Evolutionary conservation across 2,113 vertebrate species (phyloP).

Genomic region (Phrynosoma platyrhinos): DNA sequence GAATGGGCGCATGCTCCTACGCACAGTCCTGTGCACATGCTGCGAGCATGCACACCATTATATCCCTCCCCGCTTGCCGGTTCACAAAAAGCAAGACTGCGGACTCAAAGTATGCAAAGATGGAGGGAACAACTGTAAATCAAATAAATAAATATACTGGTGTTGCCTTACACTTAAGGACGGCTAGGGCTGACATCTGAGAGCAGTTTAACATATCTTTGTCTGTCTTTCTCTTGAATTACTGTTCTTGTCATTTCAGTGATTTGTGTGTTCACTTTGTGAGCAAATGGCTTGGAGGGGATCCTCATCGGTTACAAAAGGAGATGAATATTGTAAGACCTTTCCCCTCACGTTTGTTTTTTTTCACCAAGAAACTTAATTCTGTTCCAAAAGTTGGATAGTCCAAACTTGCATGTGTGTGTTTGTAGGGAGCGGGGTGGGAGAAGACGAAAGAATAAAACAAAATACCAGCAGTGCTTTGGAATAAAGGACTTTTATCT

Average conservation of each 20-base stretch:
- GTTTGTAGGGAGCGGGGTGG: constrained; percentile 38
- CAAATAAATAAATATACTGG: neutral
- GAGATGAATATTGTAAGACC: constrained; percentile 24
- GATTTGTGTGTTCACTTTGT: neutral
- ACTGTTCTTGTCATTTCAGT: neutral
- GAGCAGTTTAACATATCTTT: neutral
- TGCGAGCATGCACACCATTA: too few relatives aligned
- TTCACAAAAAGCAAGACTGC: too few relatives aligned
- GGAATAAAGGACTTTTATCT: constrained; percentile 57
- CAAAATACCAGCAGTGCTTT: constrained; percentile 39
- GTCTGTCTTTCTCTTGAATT: neutral
- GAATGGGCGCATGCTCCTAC: too few relatives aligned
- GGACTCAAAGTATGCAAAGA: too few relatives aligned
- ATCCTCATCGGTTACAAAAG: neutral
- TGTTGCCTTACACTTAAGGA: neutral
- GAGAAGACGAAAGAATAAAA: neutral
- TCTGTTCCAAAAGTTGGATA: neutral
- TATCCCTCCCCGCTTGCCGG: too few relatives aligned
- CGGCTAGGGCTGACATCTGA: neutral
- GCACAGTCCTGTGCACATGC: too few relatives aligned
- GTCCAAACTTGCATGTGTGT: constrained; percentile 51
- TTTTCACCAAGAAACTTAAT: neutral
- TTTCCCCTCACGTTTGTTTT: neutral
- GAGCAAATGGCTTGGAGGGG: constrained; percentile 28
- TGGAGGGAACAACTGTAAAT: too few relatives aligned